These are phyloP conservation scores for Syndactyla subalaris DNA, from an alignment of 2,797 vertebrate genomes.

Conservation along the genomic window DNA sequence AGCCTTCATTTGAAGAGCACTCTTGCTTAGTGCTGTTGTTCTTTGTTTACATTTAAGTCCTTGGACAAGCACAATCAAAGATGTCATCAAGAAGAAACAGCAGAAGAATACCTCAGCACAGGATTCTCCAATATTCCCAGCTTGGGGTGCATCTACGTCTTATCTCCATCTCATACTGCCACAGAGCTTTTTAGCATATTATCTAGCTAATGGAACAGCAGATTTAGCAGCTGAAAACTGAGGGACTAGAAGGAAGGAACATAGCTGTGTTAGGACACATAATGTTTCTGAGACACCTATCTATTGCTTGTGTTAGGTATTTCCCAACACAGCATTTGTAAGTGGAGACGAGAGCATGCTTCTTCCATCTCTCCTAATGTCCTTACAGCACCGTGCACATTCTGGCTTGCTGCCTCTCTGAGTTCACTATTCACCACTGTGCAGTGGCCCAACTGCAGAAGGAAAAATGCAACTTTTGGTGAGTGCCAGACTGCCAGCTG, in stretches of 20 bases:
- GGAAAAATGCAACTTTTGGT: background rate
- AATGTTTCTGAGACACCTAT: background rate
- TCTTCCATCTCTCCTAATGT: background rate
- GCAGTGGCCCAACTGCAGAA: background rate
- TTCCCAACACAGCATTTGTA: background rate
- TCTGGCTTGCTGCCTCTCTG: rapidly evolving
- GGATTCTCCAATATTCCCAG: background rate
- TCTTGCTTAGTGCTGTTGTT: background rate
- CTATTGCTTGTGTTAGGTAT: background rate
- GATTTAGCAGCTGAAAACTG: background rate
- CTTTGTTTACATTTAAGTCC: background rate
- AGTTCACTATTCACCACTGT: background rate
- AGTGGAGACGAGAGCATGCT: background rate
- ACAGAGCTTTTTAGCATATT: background rate
- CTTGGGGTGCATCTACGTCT: background rate
- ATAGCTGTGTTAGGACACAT: rapidly evolving
- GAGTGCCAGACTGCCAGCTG: background rate
- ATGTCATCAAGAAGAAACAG: background rate
- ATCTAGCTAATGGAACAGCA: background rate
- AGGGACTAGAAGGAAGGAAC: background rate
- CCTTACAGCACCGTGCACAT: background rate
- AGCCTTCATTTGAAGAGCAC: background rate
- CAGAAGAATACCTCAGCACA: background rate
- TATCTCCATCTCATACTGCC: background rate
- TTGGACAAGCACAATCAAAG: background rate